A percentile compares a stretch with the other conserved stretches of the same genome.
Conservation (phyloP, 1,140 invertebrate genomes). For the Macrostomum lignano region DNA sequence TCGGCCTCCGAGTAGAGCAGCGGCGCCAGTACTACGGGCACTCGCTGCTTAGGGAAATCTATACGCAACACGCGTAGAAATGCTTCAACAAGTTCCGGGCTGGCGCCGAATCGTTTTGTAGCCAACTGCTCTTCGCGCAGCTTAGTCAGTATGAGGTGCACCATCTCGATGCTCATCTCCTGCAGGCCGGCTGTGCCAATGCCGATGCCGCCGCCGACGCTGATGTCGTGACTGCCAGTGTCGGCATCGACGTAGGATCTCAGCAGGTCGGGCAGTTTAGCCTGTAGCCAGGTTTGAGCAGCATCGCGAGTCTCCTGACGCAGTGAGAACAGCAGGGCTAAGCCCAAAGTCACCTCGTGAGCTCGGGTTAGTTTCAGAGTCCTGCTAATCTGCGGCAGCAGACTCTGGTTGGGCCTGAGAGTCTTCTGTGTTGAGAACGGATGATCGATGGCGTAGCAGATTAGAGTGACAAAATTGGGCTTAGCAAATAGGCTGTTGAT, state of each 20-base stretch:
- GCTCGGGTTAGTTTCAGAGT: slow-evolving; percentile 49
- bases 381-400: slow-evolving; percentile 50
- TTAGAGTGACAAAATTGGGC: slow-evolving; percentile 40
- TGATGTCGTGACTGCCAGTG: too few species aligned
- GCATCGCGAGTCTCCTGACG: slow-evolving; percentile 41
- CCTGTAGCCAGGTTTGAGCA: slow-evolving; percentile 45
- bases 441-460: slow-evolving; percentile 48
- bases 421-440: slow-evolving; percentile 35
- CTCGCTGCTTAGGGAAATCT: slow-evolving; percentile 56
- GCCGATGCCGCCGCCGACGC: slow-evolving; percentile 12
- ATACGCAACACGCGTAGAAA: slow-evolving; percentile 44
- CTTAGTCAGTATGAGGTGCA: slow-evolving; percentile 46
- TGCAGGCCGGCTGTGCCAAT: slow-evolving; percentile 43
- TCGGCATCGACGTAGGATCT: slow-evolving; percentile 47
- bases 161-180: slow-evolving; percentile 53
- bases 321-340: slow-evolving; percentile 47
- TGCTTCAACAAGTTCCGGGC: slow-evolving; percentile 40
- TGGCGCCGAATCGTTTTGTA: slow-evolving; percentile 30
- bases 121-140: slow-evolving; percentile 32
- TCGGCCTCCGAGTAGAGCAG: slow-evolving; percentile 45
- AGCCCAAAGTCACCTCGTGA: slow-evolving; percentile 57
- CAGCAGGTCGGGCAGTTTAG: slow-evolving; percentile 51
- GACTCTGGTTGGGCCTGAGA: slow-evolving; percentile 41
- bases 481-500: slow-evolving; percentile 40
- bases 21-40: slow-evolving; percentile 56